Conservation (phyloP, 1,140 invertebrate species). For the Zaprionus davidi region DNA sequence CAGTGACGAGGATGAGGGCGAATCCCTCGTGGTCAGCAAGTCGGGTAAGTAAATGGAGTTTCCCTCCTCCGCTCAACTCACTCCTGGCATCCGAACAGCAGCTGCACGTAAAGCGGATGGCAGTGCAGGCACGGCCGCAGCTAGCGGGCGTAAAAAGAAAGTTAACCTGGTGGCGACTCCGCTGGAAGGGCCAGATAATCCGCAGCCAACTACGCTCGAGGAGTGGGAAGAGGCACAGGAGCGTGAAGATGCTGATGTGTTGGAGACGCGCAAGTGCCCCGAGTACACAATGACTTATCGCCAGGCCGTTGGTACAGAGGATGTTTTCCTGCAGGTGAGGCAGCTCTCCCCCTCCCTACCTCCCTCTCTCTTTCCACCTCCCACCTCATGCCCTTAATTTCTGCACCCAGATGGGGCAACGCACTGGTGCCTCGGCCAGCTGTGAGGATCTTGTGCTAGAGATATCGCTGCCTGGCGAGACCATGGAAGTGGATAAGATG, state of each 20-base stretch:
- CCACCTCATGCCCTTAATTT: background rate
- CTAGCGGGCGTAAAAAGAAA: conserved; percentile 36
- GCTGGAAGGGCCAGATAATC: conserved; percentile 31
- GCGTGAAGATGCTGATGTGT: conserved; percentile 83
- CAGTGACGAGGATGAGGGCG: conserved; percentile 70
- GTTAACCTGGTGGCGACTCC: conserved; percentile 55
- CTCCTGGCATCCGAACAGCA: conserved; percentile 46
- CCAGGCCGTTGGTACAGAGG: conserved; percentile 93
- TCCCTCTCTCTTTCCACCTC: background rate
- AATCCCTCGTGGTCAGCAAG: conserved; percentile 43
- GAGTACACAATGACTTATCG: conserved; percentile 93
- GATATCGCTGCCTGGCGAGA: conserved; percentile 90
- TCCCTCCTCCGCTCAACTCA: background rate
- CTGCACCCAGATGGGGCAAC: conserved; percentile 90
- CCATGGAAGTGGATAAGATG: conserved; percentile 87
- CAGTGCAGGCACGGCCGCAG: conserved; percentile 10
- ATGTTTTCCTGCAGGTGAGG: conserved; percentile 91
- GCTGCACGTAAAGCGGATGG: conserved; percentile 32
- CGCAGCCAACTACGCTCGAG: conserved; percentile 85
- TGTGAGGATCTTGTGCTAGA: conserved; percentile 93
- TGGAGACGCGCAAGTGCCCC: conserved; percentile 89
- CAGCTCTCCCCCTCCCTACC: background rate
- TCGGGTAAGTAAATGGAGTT: conserved; percentile 56
- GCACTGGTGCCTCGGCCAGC: conserved; percentile 91
- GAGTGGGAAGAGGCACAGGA: conserved; percentile 85